Base-by-base conservation (phyloP, 2,888 invertebrate genomes). In the Heliconius cydno region DNA sequence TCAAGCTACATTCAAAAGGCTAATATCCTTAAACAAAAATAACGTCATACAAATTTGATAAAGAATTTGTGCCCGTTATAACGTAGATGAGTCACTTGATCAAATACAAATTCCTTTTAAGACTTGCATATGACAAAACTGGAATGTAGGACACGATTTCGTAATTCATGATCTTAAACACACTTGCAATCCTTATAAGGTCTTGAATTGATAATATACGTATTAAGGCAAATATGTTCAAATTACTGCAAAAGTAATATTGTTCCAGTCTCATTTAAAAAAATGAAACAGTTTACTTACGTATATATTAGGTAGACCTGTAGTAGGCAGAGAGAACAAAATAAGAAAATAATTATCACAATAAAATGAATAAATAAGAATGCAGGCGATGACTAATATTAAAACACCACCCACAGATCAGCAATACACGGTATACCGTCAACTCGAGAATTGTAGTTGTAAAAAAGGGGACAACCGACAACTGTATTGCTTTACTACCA, bases 111-210 rank as follows among this genome's bases (percentile, higher is more conserved):
- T 73, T 73, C 60, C 60, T 38, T 57, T 57, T n/a, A n/a, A 22
- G 60, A 73, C 60, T 57, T 38, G 60, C 38, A 34, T 73, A 34
- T 22, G n/a, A 60, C 15, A 38, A 52, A 57, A 41, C 13, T 75
- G 65, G 38, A 73, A 63, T 63, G 89, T 93, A 88, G 92, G 92
- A 86, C 91, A 90, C 85, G 84, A 85, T 88, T 89, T 86, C 89
- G 88, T 85, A 85, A 83, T 78, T 80, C 77, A 81, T 80, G 80
- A 83, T 80, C 84, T 84, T 80, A 85, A 86, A 41, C 28, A 41
- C 10, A 78, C 72, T 80, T 70, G 65, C 91, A 87, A 89, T 85
- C 94, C 94, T 78, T 92, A 87, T 82, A 93, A 80, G 94, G 94
- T 81, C 84, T 82, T 83, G 85, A 82, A 85, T 90, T 91, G 19